phyloP scores from a whole-genome alignment of 53 echinoderm and acorn worm genomes.

The Luidia sarsii region DNA sequence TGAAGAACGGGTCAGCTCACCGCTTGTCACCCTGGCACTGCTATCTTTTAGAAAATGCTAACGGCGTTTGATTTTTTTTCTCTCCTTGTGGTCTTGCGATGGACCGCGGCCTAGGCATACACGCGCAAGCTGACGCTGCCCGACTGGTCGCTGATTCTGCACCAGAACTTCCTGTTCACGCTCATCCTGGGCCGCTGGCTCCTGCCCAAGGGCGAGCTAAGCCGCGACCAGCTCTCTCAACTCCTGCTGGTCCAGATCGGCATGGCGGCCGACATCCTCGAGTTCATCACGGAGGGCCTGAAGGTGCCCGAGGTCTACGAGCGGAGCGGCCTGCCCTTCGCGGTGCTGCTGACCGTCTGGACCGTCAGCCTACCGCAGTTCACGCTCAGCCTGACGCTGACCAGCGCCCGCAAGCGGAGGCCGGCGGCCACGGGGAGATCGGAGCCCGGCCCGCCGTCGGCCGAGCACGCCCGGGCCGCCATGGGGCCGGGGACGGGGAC shows the following conservation, averaged over 20 bases:
- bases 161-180: conserved; percentile 61
- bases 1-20: too few species aligned
- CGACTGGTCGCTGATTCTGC: conserved; percentile 58
- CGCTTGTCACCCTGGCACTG: too few species aligned
- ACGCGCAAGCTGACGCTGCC: not conserved
- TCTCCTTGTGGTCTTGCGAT: too few species aligned
- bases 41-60: too few species aligned
- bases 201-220: conserved; percentile 71
- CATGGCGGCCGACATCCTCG: conserved; percentile 83
- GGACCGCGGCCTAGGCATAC: too few species aligned
- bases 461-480: not conserved
- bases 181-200: conserved; percentile 73
- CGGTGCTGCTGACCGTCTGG: conserved; percentile 54
- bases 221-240: conserved; percentile 77
- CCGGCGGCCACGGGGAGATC: not conserved
- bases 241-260: conserved; percentile 70
- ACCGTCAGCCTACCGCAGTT: conserved; percentile 72
- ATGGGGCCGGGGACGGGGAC: too few species aligned
- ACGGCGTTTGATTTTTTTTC: too few species aligned
- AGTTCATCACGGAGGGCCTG: conserved; percentile 70
- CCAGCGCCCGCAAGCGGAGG: conserved; percentile 38
- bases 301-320: conserved; percentile 39
- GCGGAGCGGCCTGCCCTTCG: conserved; percentile 9
- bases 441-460: not conserved
- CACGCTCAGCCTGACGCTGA: conserved; percentile 62